Base-by-base conservation (phyloP, 2,888 invertebrate genomes). In the Drosophila leonis region DNA sequence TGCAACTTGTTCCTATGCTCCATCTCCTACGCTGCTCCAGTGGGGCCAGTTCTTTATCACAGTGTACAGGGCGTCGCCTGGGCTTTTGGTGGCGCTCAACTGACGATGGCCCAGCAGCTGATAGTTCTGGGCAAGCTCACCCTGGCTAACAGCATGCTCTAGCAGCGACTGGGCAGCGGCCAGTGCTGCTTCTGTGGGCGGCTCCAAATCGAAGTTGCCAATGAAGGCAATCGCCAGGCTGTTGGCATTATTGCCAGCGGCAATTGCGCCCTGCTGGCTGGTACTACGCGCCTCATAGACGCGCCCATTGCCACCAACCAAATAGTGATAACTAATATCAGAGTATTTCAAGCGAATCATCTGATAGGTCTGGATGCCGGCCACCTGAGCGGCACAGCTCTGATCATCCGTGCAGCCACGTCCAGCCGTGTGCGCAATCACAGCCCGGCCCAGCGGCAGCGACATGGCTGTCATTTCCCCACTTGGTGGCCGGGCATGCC, bases 281-380 rank as follows among this genome's bases (percentile, higher is more conserved):
- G 96, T 96, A 1, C 95, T 96, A 24, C 96, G 94, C 6, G 96
- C 97, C 80, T 94, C 95, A 90, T 96, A 97, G 0, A 95, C 95
- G 0, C 94, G 94, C 0, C 96, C 97, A 83, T 97, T 96, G 7
- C 96, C 96, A 0, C 96, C 97, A 1, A 97, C 94, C 12, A 97
- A 90, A 82, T 96, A 97, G 90, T 96, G 97, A 92, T 97, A 97
- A 0, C 94, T 95, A 27, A 97, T 96, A 86, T 97, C 97, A 64
- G 93, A 93, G 94, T 95, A 96, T 0, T 93, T 83, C 18, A 88
- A 85, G 35, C 93, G 92, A 55, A 95, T 95, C 70, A 96, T 95
- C 91, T 97, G 96, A 79, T 94, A 95, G 20, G 92, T 93, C 90
- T 96, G 96, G 42, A 96, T 94, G 31, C 93, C 90, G 12, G 95